Conservation (phyloP, 2,797 vertebrate genomes). For the Sebastes elongatus region DNA sequence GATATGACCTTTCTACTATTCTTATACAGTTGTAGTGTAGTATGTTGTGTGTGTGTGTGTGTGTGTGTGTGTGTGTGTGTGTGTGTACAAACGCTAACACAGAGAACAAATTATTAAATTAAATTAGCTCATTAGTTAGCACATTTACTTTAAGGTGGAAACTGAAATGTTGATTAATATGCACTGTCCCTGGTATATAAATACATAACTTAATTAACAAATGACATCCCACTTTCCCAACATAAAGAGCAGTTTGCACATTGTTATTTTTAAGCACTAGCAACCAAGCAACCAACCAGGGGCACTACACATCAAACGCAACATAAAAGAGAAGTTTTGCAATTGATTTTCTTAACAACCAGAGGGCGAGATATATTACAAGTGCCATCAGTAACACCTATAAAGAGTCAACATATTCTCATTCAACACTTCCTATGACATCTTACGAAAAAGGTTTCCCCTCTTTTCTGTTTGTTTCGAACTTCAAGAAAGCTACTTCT, state of each 20-base stretch:
- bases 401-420: constrained; percentile 1
- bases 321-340: constrained; percentile 35
- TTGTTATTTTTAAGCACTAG: constrained; percentile 3
- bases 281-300: not conserved
- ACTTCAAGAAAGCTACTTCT: too few species aligned
- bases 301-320: constrained; percentile 17
- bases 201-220: not conserved
- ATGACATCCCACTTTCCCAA: not conserved
- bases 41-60: too few species aligned
- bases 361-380: constrained; percentile 27
- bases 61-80: too few species aligned
- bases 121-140: not conserved
- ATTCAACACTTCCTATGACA: accelerated
- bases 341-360: constrained; percentile 48
- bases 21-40: too few species aligned
- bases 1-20: not conserved
- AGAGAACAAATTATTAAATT: not conserved
- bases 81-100: not conserved
- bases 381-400: constrained; percentile 39
- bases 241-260: not conserved
- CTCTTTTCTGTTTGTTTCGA: too few species aligned
- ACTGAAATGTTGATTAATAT: not conserved
- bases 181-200: not conserved
- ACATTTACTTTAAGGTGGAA: not conserved
- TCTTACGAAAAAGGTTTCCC: too few species aligned